Evolutionary conservation across 2,888 invertebrate species (phyloP).

Genomic region (Dryocosmus kuriphilus): DNA sequence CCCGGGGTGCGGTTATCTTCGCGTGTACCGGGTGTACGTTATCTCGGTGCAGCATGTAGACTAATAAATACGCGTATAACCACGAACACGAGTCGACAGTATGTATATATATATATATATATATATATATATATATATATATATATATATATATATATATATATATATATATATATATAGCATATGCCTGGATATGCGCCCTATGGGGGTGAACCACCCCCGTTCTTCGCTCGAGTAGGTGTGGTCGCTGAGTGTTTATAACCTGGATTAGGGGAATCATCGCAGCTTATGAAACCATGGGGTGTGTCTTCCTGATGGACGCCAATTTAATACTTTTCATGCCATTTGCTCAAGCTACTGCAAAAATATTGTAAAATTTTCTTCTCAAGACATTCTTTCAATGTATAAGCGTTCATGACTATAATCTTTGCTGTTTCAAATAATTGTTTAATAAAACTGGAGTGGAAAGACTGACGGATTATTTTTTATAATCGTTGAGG

Average conservation of each 20-base stretch:
- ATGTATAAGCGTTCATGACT: too few relatives aligned
- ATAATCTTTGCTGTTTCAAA: too few relatives aligned
- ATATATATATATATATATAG: background rate
- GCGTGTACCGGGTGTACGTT: slow-evolving; percentile 74
- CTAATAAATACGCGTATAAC: slow-evolving; percentile 67
- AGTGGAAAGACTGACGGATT: too few relatives aligned
- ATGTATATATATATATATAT: slow-evolving; percentile 7
- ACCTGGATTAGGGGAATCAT: slow-evolving; percentile 72
- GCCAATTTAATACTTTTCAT: slow-evolving; percentile 7
- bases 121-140: too few relatives aligned
- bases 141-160: too few relatives aligned
- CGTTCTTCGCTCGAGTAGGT: slow-evolving; percentile 62
- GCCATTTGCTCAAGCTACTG: background rate
- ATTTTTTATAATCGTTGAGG: too few relatives aligned
- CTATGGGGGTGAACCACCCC: slow-evolving; percentile 52
- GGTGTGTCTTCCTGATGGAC: slow-evolving; percentile 43
- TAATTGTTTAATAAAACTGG: too few relatives aligned
- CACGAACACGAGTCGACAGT: slow-evolving; percentile 49
- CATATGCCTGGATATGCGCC: slow-evolving; percentile 42
- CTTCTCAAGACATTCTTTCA: background rate
- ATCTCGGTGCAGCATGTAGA: slow-evolving; percentile 65
- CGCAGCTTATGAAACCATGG: slow-evolving; percentile 53
- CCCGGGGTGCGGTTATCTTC: slow-evolving; percentile 75
- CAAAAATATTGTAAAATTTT: background rate
- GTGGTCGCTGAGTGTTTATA: slow-evolving; percentile 71